Evolutionary conservation across 2,113 vertebrate species (phyloP), one percentile per base, ranked within the genome.

Genomic region (Stictonetta naevosa): DNA sequence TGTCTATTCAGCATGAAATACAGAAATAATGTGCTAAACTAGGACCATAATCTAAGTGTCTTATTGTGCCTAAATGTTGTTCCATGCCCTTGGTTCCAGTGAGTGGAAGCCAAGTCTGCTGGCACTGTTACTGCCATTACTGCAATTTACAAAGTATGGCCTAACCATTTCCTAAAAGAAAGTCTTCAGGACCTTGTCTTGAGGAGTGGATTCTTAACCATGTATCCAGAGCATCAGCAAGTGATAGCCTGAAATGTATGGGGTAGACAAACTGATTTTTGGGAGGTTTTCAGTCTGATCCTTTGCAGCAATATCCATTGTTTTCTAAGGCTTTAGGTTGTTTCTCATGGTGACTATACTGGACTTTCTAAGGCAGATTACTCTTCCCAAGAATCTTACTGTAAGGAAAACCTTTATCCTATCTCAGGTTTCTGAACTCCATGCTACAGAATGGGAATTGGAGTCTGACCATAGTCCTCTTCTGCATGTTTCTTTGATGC

Each of bases 121-220:
- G 52, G 22, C 8, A 64, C 11, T 0, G 0, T 67, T 67, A 22
- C 18, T 78, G 25, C 28, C 10, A 17, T 84, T 67, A 34, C 25
- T 63, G 28, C 26, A 0, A 0, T 56, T 80, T 34, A 40, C 16
- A 46, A 90, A 73, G 19, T 5, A 29, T 68, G 52, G 14, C 14
- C 26, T 82, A n/a, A 15, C 9, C 0, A 0, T 59, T 33, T 88
- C 34, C 58, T 68, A 21, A 82, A 92, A 90, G 9, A 72, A 79
- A 59, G 4, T 73, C 83, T 56, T 38, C 26, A 4, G 31, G 6
- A 73, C 33, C 14, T 19, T 83, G 48, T 40, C 55, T 40, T 72
- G 48, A 68, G 18, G 18, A 50, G 18, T 64, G 16, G 14, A 60
- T 64, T 91, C 48, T 56, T 34, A 80, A 56, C 9, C 34, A 4